A percentile compares a stretch with the other conserved stretches of the same genome.
Conservation (phyloP, 2,888 invertebrate genomes). For the Drosophila melanosoma region DNA sequence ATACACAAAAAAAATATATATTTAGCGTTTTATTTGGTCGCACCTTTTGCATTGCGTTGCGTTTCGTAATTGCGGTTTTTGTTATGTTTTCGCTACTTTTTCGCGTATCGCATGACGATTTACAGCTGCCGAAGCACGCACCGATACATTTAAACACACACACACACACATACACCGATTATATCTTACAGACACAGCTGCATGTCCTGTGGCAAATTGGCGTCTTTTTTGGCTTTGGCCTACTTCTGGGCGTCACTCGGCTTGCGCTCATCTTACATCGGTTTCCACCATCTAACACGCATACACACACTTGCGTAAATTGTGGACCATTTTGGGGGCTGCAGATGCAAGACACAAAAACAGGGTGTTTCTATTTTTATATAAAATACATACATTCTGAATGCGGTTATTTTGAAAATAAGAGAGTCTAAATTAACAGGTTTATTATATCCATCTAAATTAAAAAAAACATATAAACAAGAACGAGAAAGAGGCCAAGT, state of each 20-base stretch:
- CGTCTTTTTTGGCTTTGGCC: slow-evolving; percentile 55
- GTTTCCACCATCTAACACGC: slow-evolving; percentile 20
- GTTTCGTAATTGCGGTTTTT: slow-evolving; percentile 55
- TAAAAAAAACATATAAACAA: neutral
- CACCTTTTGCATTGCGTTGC: slow-evolving; percentile 63
- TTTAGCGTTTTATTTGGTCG: slow-evolving; percentile 9
- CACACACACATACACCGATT: slow-evolving; percentile 1
- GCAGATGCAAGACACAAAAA: slow-evolving; percentile 29
- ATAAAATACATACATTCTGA: neutral
- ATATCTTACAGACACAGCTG: slow-evolving; percentile 22
- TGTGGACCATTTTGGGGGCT: slow-evolving; percentile 18
- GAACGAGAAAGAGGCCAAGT: neutral
- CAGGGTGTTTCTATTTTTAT: slow-evolving; percentile 28
- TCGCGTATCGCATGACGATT: slow-evolving; percentile 56
- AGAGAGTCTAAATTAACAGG: neutral
- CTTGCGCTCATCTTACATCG: slow-evolving; percentile 32
- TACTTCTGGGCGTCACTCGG: slow-evolving; percentile 60
- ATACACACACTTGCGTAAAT: slow-evolving; percentile 11
- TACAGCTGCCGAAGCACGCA: slow-evolving; percentile 21
- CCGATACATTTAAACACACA: slow-evolving; percentile 3
- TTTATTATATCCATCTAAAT: neutral
- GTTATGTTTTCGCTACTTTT: slow-evolving; percentile 42
- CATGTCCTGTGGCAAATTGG: slow-evolving; percentile 45
- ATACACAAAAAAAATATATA: slow-evolving; percentile 14
- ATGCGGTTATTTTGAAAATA: neutral